phyloP scores from a whole-genome alignment of 37 sponge, comb jelly and placozoan genomes.

The Aphrocallistes beatrix region DNA sequence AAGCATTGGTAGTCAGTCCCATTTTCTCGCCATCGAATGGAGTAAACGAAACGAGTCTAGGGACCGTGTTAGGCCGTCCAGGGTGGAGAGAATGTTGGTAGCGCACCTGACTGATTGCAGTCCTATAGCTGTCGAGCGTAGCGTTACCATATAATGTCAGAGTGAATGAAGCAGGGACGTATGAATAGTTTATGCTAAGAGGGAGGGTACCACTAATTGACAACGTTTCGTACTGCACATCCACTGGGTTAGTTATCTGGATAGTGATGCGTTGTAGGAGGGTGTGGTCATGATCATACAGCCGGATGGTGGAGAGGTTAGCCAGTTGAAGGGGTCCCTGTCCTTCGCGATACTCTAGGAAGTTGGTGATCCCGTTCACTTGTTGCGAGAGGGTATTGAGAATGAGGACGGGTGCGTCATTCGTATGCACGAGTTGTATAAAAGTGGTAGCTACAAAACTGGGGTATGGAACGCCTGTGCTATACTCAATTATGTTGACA shows the following conservation, averaged over 20 bases:
- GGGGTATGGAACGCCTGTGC: constrained; percentile 35
- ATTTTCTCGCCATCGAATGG: constrained; percentile 50
- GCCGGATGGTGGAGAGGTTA: constrained; percentile 25
- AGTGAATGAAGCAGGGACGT: constrained; percentile 24
- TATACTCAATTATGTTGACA: constrained; percentile 30
- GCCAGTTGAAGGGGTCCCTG: constrained; percentile 38
- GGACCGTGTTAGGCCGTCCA: constrained; percentile 57
- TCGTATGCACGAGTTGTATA: constrained; percentile 31
- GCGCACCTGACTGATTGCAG: constrained; percentile 38
- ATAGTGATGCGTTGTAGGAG: constrained; percentile 37
- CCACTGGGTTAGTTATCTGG: constrained; percentile 39
- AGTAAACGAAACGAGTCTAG: constrained; percentile 52
- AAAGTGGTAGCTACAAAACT: constrained; percentile 35
- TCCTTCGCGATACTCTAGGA: constrained; percentile 56
- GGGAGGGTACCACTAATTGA: constrained; percentile 13
- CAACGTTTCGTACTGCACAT: constrained; percentile 41
- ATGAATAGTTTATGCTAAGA: constrained; percentile 24
- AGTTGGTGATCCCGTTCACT: constrained; percentile 29
- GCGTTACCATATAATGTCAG: constrained; percentile 44
- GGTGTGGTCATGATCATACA: constrained; percentile 61
- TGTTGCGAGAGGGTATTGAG: constrained; percentile 33
- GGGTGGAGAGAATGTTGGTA: constrained; percentile 60
- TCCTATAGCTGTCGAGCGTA: constrained; percentile 43
- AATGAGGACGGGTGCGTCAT: constrained; percentile 61
- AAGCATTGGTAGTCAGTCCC: constrained; percentile 32